These are phyloP conservation scores for Triplophysa rosa DNA, from an alignment of 2,113 vertebrate genomes.

Conservation along the genomic window DNA sequence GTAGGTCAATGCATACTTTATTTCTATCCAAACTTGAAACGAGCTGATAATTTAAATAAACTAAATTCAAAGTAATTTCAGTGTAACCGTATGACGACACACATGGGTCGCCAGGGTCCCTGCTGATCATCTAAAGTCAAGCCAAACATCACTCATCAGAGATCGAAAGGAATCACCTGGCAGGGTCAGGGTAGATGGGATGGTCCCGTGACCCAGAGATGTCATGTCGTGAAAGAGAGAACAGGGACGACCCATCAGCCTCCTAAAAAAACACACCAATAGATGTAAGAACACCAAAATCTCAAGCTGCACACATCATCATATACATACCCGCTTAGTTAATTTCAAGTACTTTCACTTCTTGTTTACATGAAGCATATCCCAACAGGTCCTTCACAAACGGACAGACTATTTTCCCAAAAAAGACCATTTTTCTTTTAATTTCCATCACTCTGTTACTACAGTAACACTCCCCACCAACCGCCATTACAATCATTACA, in stretches of 20 bases:
- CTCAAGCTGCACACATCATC: neutral
- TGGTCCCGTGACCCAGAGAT: constrained; percentile 85
- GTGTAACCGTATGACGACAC: too few species aligned
- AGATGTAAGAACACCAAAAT: too few species aligned
- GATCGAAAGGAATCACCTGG: constrained; percentile 68
- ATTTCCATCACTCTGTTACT: constrained; percentile 5
- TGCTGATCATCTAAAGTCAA: neutral
- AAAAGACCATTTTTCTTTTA: neutral
- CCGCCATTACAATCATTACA: constrained; percentile 33
- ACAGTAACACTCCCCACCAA: neutral
- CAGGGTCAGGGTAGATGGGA: constrained; percentile 86
- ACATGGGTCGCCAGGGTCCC: too few species aligned
- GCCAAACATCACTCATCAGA: neutral
- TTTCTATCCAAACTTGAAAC: too few species aligned
- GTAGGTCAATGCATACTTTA: too few species aligned
- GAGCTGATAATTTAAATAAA: too few species aligned
- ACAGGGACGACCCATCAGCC: constrained; percentile 84
- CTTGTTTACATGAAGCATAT: neutral
- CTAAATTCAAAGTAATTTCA: too few species aligned
- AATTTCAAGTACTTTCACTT: neutral
- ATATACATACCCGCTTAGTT: neutral
- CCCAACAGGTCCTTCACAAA: neutral
- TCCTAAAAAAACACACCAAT: constrained; percentile 68
- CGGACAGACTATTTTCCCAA: neutral
- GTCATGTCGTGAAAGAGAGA: constrained; percentile 85